phyloP scores from a whole-genome alignment of 2,888 invertebrate species.

The Lasioglossum leucozonium region DNA sequence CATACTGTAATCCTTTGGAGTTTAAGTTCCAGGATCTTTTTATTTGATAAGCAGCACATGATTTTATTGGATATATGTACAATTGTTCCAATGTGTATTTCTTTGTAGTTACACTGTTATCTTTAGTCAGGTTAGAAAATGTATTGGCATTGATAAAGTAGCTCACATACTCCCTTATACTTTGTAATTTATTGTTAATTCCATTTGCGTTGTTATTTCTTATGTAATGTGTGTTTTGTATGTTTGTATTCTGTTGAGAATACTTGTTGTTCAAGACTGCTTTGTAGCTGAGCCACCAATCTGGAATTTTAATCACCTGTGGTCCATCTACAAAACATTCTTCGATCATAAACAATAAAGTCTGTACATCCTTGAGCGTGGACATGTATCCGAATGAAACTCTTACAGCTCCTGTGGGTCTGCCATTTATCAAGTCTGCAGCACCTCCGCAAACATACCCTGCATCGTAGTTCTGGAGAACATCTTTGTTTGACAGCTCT shows the following conservation, averaged over 20 bases:
- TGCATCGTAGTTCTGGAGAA: conserved; percentile 91
- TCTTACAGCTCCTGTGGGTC: conserved; percentile 96
- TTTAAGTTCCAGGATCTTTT: conserved; percentile 89
- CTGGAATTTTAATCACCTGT: conserved; percentile 80
- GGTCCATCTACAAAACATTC: conserved; percentile 89
- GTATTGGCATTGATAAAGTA: conserved; percentile 21
- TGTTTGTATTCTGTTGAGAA: conserved; percentile 23
- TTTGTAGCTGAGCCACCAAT: conserved; percentile 74
- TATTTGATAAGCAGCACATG: conserved; percentile 93
- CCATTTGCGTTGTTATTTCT: conserved; percentile 11
- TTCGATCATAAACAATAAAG: conserved; percentile 90
- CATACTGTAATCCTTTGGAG: conserved; percentile 92
- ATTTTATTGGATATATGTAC: conserved; percentile 95
- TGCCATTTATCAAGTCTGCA: conserved; percentile 92
- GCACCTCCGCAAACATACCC: conserved; percentile 97
- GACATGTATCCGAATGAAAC: conserved; percentile 97
- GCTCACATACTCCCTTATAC: conserved; percentile 21
- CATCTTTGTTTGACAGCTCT: conserved; percentile 88
- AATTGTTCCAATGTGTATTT: conserved; percentile 84
- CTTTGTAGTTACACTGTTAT: neutral
- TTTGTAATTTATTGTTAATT: conserved; percentile 34
- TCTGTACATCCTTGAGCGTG: conserved; percentile 89
- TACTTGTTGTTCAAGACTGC: conserved; percentile 46
- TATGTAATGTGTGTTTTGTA: neutral
- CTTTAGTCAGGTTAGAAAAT: conserved; percentile 14